Evolutionary conservation across 2,888 invertebrate genomes (phyloP).

Genomic region (Gastrophysa polygoni): DNA sequence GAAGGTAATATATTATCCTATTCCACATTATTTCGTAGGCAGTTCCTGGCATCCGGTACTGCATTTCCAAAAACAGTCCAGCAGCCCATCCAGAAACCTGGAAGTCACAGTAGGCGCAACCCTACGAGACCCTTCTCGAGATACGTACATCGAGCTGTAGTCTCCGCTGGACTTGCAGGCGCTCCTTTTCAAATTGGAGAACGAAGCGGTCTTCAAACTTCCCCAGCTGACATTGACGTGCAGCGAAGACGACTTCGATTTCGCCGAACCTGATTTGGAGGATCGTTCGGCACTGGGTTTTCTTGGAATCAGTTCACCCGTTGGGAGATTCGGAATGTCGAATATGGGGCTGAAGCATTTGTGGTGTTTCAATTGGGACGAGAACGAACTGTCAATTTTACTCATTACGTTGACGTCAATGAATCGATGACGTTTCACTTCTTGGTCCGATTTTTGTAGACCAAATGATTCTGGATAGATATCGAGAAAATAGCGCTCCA

Average conservation of each 20-base stretch:
- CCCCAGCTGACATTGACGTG: conserved; percentile 21
- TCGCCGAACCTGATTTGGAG: not conserved
- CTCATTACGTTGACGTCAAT: not conserved
- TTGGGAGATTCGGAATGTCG: not conserved
- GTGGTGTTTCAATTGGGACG: not conserved
- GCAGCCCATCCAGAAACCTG: conserved; percentile 36
- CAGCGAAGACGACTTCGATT: conserved; percentile 14
- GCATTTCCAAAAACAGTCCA: conserved; percentile 38
- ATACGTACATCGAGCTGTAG: conserved; percentile 22
- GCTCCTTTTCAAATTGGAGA: conserved; percentile 12
- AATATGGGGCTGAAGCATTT: conserved; percentile 10
- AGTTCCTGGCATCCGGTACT: conserved; percentile 37
- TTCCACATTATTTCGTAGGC: conserved; percentile 22
- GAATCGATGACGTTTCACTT: not conserved
- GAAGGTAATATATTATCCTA: too few relatives aligned
- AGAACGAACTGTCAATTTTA: conserved; percentile 13
- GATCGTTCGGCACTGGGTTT: not conserved
- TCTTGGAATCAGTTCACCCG: not conserved
- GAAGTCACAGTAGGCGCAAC: conserved; percentile 10
- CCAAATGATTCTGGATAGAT: too few relatives aligned
- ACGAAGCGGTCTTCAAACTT: conserved; percentile 4
- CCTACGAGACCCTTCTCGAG: conserved; percentile 16
- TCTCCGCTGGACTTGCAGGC: conserved; percentile 16
- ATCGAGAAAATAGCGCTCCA: too few relatives aligned
- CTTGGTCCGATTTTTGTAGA: too few relatives aligned